Evolutionary conservation across 2,888 invertebrate genomes (phyloP).

Genomic region (Ecdyonurus torrentis): DNA sequence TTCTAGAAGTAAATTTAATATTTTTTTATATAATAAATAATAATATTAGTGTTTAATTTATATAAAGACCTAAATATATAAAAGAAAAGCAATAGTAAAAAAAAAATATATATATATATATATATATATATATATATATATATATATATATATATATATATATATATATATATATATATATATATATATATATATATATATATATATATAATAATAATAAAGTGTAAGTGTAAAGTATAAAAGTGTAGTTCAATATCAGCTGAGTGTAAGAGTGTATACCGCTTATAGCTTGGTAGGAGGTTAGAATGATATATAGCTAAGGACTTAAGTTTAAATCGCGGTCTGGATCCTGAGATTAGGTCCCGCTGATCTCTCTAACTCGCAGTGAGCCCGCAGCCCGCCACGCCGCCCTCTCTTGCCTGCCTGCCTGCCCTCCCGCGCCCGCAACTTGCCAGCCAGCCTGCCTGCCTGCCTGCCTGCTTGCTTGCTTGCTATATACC

Average conservation of each 20-base stretch:
- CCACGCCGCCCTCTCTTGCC: too few species aligned
- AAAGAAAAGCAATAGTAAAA: too few species aligned
- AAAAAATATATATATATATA: background rate
- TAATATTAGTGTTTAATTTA: too few species aligned
- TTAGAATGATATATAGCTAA: constrained; percentile 2
- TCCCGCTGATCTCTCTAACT: background rate
- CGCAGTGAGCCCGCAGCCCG: background rate
- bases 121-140: too few species aligned
- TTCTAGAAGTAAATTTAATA: too few species aligned
- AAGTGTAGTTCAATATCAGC: background rate
- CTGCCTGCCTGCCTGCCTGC: too few species aligned
- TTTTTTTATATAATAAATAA: too few species aligned
- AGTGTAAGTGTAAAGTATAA: background rate
- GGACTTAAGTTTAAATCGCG: constrained; percentile 4
- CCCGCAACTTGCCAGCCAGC: background rate
- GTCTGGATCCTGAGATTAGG: constrained; percentile 3
- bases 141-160: too few species aligned
- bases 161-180: too few species aligned
- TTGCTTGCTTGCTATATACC: too few species aligned
- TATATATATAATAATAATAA: too few species aligned
- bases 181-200: too few species aligned
- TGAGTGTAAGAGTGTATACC: background rate
- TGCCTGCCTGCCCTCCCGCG: background rate
- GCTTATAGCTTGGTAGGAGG: constrained; percentile 1
- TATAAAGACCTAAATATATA: background rate